Conservation (phyloP, 1,140 invertebrate species). For the Plodia interpunctella region DNA sequence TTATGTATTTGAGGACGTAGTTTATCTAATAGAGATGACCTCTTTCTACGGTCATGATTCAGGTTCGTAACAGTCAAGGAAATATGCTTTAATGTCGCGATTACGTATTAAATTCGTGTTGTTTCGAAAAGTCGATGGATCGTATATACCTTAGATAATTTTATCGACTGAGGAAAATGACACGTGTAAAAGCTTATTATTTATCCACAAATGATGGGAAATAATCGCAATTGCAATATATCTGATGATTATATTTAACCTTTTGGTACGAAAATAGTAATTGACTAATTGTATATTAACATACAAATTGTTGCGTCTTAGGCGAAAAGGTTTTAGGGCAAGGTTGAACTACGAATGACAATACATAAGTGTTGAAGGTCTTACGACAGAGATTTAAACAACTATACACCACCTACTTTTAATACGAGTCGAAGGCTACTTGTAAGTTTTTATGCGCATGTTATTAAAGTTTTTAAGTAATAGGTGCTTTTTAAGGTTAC, state of each 20-base stretch:
- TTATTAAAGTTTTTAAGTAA: no score
- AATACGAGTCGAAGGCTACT: no score
- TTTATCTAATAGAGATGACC: conserved; percentile 2
- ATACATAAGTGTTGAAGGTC: neutral
- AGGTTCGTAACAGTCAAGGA: neutral
- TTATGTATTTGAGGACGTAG: neutral
- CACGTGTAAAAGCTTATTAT: no score
- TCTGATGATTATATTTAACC: neutral
- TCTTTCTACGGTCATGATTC: neutral
- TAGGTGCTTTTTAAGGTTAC: no score
- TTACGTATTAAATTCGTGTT: no score
- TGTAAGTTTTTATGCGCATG: no score
- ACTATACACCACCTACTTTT: no score
- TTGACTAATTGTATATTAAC: no score
- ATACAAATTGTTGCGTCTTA: neutral
- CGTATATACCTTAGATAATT: no score
- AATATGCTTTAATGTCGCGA: no score
- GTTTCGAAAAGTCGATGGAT: no score
- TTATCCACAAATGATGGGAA: neutral
- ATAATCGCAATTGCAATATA: neutral
- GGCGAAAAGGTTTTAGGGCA: neutral
- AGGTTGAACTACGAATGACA: neutral
- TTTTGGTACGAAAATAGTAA: neutral
- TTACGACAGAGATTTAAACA: neutral
- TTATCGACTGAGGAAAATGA: no score